phyloP scores from a whole-genome alignment of 2,888 invertebrate genomes.

The Amblyjoppa proteus region DNA sequence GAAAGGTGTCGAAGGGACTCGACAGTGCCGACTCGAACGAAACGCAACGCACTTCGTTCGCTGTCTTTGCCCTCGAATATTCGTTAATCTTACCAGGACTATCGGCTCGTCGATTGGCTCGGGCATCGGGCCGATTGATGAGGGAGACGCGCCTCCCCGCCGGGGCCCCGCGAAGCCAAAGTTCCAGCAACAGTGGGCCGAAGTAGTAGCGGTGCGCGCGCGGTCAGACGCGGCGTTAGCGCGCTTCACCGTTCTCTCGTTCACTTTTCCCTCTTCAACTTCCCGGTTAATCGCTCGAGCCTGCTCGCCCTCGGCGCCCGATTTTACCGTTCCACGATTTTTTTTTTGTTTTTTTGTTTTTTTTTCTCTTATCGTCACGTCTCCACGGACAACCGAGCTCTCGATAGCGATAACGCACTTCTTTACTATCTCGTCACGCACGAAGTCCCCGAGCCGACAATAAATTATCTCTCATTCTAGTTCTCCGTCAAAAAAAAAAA shows the following conservation, averaged over 20 bases:
- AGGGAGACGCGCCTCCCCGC: neutral
- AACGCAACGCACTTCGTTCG: neutral
- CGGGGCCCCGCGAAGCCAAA: neutral
- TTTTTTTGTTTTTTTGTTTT: neutral
- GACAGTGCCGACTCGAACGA: too few relatives aligned
- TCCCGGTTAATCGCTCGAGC: constrained; percentile 15
- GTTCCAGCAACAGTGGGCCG: constrained; percentile 20
- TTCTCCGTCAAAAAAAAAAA: too few relatives aligned
- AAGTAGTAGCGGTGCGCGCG: constrained; percentile 60
- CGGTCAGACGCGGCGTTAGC: constrained; percentile 55
- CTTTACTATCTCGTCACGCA: neutral
- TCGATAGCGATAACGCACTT: neutral
- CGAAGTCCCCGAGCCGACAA: neutral
- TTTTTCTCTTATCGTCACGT: neutral
- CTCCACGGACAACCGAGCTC: neutral
- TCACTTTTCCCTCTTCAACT: constrained; percentile 42
- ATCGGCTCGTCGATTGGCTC: neutral
- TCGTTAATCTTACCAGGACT: constrained; percentile 31
- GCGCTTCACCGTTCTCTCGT: constrained; percentile 40
- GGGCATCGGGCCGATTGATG: constrained; percentile 28
- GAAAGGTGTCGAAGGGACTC: neutral
- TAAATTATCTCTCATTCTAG: too few relatives aligned
- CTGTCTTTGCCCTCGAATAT: neutral
- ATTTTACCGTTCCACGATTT: neutral
- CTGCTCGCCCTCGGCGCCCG: neutral